Evolutionary conservation across 2,888 invertebrate genomes (phyloP).

Genomic region (Meandrusa payeni): DNA sequence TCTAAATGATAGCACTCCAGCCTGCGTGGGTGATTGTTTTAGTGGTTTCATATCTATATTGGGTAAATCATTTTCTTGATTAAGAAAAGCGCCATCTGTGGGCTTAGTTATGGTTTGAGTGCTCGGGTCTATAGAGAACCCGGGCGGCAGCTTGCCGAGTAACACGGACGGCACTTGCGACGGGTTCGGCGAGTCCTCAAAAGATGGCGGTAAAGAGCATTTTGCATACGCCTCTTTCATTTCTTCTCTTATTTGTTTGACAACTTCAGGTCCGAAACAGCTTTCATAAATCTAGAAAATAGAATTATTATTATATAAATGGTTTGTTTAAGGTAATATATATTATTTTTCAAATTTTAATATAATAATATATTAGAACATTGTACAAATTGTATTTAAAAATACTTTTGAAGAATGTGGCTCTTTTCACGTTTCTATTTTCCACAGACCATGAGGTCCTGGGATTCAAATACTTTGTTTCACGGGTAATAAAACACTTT

Average conservation of each 20-base stretch:
- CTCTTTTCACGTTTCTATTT: no score
- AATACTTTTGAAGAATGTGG: no score
- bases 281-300: constrained; percentile 84
- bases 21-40: constrained; percentile 73
- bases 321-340: no score
- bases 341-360: no score
- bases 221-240: constrained; percentile 84
- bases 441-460: no score
- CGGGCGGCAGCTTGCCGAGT: constrained; percentile 65
- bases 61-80: constrained; percentile 53
- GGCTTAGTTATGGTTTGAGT: constrained; percentile 69
- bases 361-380: no score
- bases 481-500: no score
- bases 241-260: constrained; percentile 84
- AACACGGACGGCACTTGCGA: constrained; percentile 57
- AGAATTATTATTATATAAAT: constrained; percentile 1
- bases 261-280: constrained; percentile 84
- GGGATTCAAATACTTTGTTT: no score
- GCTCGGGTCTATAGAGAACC: constrained; percentile 67
- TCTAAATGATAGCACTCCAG: constrained; percentile 78
- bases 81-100: constrained; percentile 61
- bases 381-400: no score
- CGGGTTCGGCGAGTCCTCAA: constrained; percentile 57
- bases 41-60: constrained; percentile 52
- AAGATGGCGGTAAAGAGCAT: constrained; percentile 80